Conservation (phyloP, 2,113 vertebrate genomes). For the Spermophilus dauricus region DNA sequence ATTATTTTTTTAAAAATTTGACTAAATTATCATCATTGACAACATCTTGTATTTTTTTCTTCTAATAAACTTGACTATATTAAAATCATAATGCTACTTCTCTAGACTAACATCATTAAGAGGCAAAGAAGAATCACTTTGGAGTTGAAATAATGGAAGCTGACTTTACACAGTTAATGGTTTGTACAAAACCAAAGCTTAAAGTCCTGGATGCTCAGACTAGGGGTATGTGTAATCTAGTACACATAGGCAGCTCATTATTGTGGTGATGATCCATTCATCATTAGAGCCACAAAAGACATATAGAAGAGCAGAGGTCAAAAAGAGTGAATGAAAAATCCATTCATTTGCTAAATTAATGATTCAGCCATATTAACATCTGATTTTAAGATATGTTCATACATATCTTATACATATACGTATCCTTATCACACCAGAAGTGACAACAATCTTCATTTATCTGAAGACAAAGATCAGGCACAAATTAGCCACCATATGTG, state of each 20-base stretch:
- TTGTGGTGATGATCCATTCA: background rate
- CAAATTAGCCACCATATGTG: background rate
- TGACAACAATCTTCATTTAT: constrained; percentile 20
- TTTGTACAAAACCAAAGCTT: background rate
- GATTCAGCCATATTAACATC: background rate
- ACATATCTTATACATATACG: background rate
- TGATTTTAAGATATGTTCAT: background rate
- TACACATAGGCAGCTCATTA: background rate
- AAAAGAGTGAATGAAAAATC: background rate
- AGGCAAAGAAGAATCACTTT: constrained; percentile 8
- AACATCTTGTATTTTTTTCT: background rate
- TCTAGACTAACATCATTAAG: background rate
- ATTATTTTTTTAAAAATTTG: background rate
- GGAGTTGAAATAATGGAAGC: background rate
- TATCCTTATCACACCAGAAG: background rate
- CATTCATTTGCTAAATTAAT: constrained; percentile 12
- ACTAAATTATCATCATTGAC: background rate
- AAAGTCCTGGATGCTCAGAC: background rate
- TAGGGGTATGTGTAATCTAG: background rate
- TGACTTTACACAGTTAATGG: background rate
- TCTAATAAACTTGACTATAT: background rate
- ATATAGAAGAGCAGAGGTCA: background rate
- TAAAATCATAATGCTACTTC: background rate
- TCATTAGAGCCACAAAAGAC: background rate
- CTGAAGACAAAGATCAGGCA: background rate